phyloP scores from a whole-genome alignment of 1,140 invertebrate species.

The Solen grandis region DNA sequence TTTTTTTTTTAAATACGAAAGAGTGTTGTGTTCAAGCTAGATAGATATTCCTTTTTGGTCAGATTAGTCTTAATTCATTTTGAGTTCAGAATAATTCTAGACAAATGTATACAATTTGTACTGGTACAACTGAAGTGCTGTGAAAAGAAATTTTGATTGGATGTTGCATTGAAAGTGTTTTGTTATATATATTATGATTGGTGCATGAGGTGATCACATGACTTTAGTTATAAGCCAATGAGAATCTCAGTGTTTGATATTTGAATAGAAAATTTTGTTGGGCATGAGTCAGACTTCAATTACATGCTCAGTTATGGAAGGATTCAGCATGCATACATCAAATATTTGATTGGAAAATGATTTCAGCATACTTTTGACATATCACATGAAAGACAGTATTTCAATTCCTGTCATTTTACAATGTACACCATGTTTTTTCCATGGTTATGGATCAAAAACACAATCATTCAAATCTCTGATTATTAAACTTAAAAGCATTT shows the following conservation, averaged over 20 bases:
- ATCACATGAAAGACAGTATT: background rate
- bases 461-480: no score
- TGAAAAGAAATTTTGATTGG: conserved; percentile 35
- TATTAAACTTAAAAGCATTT: no score
- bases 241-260: conserved; percentile 34
- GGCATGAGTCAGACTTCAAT: background rate
- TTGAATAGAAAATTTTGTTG: background rate
- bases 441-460: no score
- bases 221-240: conserved; percentile 21
- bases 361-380: background rate
- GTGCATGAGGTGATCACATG: conserved; percentile 54
- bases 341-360: background rate
- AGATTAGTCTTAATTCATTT: no score
- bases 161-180: conserved; percentile 36
- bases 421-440: no score
- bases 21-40: no score
- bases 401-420: no score
- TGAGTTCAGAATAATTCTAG: background rate
- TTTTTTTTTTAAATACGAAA: no score
- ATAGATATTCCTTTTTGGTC: no score
- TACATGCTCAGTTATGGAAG: background rate
- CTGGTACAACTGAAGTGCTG: background rate
- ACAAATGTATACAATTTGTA: background rate
- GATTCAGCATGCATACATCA: background rate
- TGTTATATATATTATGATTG: conserved; percentile 41